Evolutionary conservation across 2,113 vertebrate species (phyloP).

Genomic region (Mormyrus lacerda): DNA sequence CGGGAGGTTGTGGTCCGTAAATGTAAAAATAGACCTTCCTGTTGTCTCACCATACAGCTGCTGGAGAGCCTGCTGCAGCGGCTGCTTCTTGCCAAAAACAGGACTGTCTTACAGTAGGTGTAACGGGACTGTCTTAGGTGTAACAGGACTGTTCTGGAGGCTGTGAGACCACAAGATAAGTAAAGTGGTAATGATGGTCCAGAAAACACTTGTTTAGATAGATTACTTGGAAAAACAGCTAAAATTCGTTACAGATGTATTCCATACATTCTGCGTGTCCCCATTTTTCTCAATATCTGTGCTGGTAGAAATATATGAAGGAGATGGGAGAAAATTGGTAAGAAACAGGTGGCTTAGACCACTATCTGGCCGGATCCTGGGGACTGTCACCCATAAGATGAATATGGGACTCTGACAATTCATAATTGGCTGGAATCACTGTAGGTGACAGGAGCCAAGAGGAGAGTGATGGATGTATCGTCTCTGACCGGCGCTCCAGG

Average conservation of each 20-base stretch:
- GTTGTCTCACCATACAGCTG: neutral
- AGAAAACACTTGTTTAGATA: neutral
- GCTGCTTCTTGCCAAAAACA: neutral
- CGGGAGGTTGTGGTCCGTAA: neutral
- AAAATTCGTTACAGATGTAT: neutral
- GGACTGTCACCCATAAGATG: slow-evolving; percentile 17
- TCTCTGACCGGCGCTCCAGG: neutral
- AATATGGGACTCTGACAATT: slow-evolving; percentile 19
- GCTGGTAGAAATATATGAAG: neutral
- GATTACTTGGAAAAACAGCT: neutral
- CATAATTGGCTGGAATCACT: slow-evolving; percentile 24
- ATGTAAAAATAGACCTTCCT: neutral
- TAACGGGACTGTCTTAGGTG: neutral
- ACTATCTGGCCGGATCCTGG: neutral
- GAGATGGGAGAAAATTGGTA: neutral
- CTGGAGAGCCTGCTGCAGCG: neutral
- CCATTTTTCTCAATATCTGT: neutral
- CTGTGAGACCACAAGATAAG: neutral
- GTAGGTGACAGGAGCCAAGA: slow-evolving; percentile 24
- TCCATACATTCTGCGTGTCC: neutral
- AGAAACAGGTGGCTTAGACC: neutral
- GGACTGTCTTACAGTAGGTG: neutral
- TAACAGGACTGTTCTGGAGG: neutral
- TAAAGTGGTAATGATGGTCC: neutral
- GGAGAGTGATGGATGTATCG: slow-evolving; percentile 12